Evolutionary conservation across 2,888 invertebrate species (phyloP), one percentile per base, ranked within the genome.

Genomic region (Leucoptera coffeella): DNA sequence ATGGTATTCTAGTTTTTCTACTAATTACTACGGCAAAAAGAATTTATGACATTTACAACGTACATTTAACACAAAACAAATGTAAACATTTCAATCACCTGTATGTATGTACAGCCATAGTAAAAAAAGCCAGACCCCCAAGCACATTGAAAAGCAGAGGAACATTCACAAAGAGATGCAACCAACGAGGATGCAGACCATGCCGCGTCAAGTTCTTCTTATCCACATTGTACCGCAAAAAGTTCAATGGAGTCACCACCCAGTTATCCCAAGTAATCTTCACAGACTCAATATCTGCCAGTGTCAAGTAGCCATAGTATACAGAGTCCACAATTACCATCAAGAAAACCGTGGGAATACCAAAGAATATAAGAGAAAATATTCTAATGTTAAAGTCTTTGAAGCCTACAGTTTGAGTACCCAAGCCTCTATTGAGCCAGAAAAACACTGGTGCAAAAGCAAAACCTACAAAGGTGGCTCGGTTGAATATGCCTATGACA

Each of bases 201-300:
- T 95, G 94, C 32, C 75, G 59, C 1, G 80, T 81, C 20, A 95
- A 74, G 57, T 94, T 93, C 3, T 71, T 61, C 23, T 73, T 56
- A 40, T 88, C 74, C 2, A 76, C 59, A 50, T 96, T 96, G 45
- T 94, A 94, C 38, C 78, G 79, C 19, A 94, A 50, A 50, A 95
- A 96, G 62, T 96, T 95, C 35, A 87, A 65, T 0, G 95, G 95
- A 1, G 93, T 91, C 20, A 93, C 80, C 1, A 91, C 84, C 57
- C 92, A 86, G 52, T 83, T 87, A 27, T 84, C 75, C 38, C 85
- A 78, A 6, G 78, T 65, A 14, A 90, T 42, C 34, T 81, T 76
- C 8, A 83, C 45, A 39, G 78, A 75, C 20, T 79, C 75, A 25
- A 91, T 67, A 50, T 90, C 88, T 4, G 79, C 80, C 43, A 78